A percentile compares a stretch with the other conserved stretches of the same genome.
Conservation (phyloP, 1,140 invertebrate species). For the Saccostrea cuccullata region DNA sequence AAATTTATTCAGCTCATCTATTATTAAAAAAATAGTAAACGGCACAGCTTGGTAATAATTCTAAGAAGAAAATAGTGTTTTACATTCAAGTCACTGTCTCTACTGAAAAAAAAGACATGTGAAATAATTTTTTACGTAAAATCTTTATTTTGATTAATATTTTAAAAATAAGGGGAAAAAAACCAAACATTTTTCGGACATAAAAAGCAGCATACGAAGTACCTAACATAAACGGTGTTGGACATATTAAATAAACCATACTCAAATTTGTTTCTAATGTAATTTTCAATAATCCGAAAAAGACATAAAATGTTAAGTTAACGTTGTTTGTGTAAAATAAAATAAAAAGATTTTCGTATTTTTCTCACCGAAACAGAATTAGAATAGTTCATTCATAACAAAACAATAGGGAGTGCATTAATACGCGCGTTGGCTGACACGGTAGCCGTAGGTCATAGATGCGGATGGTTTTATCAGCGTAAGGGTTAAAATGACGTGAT, state of each 20-base stretch:
- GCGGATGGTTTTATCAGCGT: conserved; percentile 13
- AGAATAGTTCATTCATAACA: conserved; percentile 10
- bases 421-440: background rate
- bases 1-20: too few relatives aligned
- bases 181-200: too few relatives aligned
- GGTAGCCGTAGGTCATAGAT: background rate
- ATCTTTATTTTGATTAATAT: too few relatives aligned
- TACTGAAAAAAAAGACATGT: too few relatives aligned
- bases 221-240: too few relatives aligned
- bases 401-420: background rate
- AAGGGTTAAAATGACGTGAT: conserved; percentile 11
- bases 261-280: background rate
- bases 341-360: conserved; percentile 3
- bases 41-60: too few relatives aligned
- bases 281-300: background rate
- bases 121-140: too few relatives aligned
- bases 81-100: too few relatives aligned
- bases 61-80: too few relatives aligned
- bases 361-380: background rate
- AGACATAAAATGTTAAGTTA: background rate
- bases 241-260: background rate
- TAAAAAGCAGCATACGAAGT: background rate
- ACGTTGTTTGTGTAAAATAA: background rate
- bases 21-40: too few relatives aligned
- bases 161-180: too few relatives aligned